Percentiles rank a stretch among this genome's conserved stretches.
These are phyloP conservation scores for Elanoides forficatus DNA, from an alignment of 2,113 vertebrate genomes.

Conservation along the genomic window DNA sequence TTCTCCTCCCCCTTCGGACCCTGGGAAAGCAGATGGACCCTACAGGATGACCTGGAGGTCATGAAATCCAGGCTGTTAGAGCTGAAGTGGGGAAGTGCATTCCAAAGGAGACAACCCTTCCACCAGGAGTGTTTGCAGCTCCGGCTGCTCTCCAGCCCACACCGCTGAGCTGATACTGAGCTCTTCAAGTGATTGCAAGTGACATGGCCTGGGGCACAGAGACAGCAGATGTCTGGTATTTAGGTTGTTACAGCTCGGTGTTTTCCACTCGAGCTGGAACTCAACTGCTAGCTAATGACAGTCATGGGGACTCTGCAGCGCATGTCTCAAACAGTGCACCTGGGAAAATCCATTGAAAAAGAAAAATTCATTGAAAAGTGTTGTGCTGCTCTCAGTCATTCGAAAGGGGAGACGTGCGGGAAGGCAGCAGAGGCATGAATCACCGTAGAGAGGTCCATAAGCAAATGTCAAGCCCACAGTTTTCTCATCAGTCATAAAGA, in stretches of 20 bases:
- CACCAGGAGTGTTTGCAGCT: neutral
- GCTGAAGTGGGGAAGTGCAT: neutral
- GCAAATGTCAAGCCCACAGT: neutral
- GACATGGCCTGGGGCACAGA: neutral
- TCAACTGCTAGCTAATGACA: neutral
- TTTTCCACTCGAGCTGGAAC: neutral
- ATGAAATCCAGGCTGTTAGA: neutral
- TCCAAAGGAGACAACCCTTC: neutral
- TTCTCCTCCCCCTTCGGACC: neutral
- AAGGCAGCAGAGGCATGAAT: neutral
- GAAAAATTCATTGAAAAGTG: neutral
- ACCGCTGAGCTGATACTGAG: neutral
- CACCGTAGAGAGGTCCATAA: neutral
- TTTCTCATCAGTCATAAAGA: neutral
- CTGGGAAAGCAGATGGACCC: slow-evolving; percentile 30
- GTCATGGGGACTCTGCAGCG: neutral
- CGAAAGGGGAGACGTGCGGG: rapidly evolving
- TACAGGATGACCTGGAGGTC: neutral
- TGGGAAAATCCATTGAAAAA: neutral
- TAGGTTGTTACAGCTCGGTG: neutral
- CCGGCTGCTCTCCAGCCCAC: neutral
- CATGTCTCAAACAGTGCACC: neutral
- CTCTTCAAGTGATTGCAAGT: neutral
- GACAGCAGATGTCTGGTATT: slow-evolving; percentile 18
- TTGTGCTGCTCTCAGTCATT: neutral